These are phyloP conservation scores for Geothlypis trichas DNA, from an alignment of 2,113 vertebrate species.

Conservation along the genomic window DNA sequence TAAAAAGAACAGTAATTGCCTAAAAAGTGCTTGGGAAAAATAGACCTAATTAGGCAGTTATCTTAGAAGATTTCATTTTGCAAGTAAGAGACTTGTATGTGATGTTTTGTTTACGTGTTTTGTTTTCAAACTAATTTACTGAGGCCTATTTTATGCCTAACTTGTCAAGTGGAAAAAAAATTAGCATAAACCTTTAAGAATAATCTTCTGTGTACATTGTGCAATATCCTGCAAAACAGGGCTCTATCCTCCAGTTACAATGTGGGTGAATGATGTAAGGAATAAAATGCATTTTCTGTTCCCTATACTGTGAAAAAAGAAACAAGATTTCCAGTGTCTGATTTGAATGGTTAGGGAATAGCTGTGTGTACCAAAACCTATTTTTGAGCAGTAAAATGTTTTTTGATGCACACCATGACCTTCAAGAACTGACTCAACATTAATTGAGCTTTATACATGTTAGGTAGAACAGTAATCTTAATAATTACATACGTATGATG, in stretches of 20 bases:
- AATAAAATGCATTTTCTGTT: background rate
- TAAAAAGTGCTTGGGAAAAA: background rate
- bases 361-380: background rate
- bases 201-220: background rate
- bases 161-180: constrained; percentile 44
- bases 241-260: background rate
- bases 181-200: background rate
- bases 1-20: background rate
- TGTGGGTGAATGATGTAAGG: background rate
- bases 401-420: background rate
- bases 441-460: background rate
- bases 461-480: background rate
- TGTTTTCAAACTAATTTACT: background rate
- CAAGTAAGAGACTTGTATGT: background rate
- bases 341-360: background rate
- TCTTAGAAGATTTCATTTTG: background rate
- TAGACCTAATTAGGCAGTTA: background rate
- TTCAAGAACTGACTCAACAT: background rate
- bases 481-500: background rate
- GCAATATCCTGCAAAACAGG: background rate
- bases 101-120: constrained; percentile 8
- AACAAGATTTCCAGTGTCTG: background rate
- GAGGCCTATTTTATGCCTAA: constrained; percentile 3
- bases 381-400: background rate
- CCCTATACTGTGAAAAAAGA: background rate